Base-by-base conservation (phyloP, 1,140 invertebrate genomes). In the Dinoponera quadriceps region DNA sequence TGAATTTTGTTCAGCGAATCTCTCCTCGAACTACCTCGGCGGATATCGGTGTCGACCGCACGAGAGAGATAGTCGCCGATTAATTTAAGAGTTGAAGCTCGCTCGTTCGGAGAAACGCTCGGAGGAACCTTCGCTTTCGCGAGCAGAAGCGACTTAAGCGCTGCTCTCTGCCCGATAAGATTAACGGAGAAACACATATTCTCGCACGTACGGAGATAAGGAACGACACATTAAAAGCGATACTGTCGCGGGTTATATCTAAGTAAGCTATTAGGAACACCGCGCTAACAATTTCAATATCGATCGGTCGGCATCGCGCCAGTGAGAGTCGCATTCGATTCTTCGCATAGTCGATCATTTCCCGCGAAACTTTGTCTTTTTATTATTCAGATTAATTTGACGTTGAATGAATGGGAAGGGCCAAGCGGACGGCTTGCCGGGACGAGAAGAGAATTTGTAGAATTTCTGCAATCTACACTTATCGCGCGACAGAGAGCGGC, bases 161-260 rank as follows among this genome's bases (percentile, higher is more conserved):
- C 54, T 75, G n/a, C n/a, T 38, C 14, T 51, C n/a, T 18, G 16
- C 29, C 66, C 20, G 60, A 77, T 77, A 77, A 77, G 74, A 77
- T 66, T 77, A 77, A 66, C 16, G 60, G 66, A 18, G 4, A 55
- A 9, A 44, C 48, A 16, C 54, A 77, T 51, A 63, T 38, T 73
- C 16, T 48, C 44, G 60, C 27, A 55, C 11, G 18, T 33, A 33
- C 38, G 38, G 25, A 77, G 48, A 77, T 77, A 77, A 77, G 48
- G 14, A 54, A 3, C 16, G 38, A 9, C 38, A 44, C 20, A n/a
- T 18, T 75, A 22, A 65, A 51, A 11, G 3, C 4, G 51, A 59
- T 57, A 27, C 9, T 25, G 1, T 38, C 54, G 20, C 20, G 0
- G 29, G 16, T n/a, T 27, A 55, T 16, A 22, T 27, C 16, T 4